phyloP scores from a whole-genome alignment of 37 sponge, comb jelly and placozoan genomes.

The Haliclona indistincta region DNA sequence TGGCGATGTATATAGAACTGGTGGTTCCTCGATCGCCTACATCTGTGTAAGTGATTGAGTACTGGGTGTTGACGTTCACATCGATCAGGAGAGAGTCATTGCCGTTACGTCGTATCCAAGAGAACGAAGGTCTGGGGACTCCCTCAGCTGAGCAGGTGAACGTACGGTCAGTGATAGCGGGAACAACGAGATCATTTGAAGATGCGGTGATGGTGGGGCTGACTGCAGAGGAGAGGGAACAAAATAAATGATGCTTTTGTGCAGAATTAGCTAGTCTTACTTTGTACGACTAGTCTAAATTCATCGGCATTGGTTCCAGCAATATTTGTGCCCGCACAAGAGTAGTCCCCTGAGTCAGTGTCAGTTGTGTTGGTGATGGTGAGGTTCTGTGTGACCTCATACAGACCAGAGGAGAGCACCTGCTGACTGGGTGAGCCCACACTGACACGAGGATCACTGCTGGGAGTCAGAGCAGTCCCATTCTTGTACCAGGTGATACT shows the following conservation, averaged over 20 bases:
- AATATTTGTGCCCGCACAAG: slow-evolving; percentile 16
- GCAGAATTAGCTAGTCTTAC: no score
- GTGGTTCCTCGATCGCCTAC: slow-evolving; percentile 10
- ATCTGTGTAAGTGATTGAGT: background rate
- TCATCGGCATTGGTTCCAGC: slow-evolving; percentile 1
- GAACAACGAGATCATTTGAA: no score
- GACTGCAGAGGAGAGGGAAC: no score
- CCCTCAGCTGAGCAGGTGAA: no score
- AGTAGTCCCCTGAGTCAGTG: background rate
- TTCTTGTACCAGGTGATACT: slow-evolving; percentile 56
- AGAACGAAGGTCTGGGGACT: no score
- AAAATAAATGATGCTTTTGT: no score
- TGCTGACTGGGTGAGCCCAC: background rate
- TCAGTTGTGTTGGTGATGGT: background rate
- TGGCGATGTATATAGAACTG: slow-evolving; percentile 22
- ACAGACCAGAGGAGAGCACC: background rate
- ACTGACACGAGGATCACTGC: background rate
- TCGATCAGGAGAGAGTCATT: no score
- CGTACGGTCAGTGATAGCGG: no score
- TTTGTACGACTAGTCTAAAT: no score
- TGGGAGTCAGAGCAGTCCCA: background rate
- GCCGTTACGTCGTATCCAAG: no score
- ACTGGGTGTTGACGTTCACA: no score
- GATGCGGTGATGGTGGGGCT: no score
- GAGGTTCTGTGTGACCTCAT: background rate